phyloP scores from a whole-genome alignment of 2,113 vertebrate genomes.

The Deroptyus accipitrinus region DNA sequence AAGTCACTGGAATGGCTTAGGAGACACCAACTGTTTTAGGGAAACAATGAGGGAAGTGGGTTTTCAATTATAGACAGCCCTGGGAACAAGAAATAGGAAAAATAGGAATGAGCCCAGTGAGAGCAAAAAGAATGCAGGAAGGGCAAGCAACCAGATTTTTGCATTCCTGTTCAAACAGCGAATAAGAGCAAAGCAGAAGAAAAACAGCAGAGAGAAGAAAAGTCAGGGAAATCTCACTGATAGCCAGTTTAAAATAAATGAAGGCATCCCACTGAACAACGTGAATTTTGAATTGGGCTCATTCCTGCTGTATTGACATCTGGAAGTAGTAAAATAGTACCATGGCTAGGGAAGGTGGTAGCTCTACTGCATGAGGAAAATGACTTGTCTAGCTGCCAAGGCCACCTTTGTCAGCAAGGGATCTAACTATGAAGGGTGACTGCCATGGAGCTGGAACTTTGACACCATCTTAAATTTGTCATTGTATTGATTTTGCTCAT shows the following conservation, averaged over 20 bases:
- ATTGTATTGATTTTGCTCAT: not conserved
- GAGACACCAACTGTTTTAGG: not conserved
- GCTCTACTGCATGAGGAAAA: not conserved
- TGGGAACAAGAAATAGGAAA: not conserved
- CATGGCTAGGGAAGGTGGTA: not conserved
- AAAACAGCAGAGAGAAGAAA: not conserved
- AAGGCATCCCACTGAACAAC: not conserved
- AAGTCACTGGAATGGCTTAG: not conserved
- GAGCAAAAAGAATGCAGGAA: not conserved
- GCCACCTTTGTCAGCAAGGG: not conserved
- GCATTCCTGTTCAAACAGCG: rapidly evolving
- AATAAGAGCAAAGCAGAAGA: not conserved
- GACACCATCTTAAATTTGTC: not conserved
- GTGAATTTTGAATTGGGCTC: not conserved
- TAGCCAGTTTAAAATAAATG: not conserved
- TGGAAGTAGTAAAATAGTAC: not conserved
- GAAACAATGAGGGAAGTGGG: rapidly evolving
- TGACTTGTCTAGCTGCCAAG: not conserved
- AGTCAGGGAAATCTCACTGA: not conserved
- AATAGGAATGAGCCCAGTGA: not conserved
- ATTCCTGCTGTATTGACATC: not conserved
- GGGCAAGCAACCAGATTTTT: not conserved
- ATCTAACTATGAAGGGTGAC: not conserved
- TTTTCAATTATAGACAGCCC: not conserved
- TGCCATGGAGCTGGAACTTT: not conserved